Evolutionary conservation across 2,888 invertebrate genomes (phyloP).

Genomic region (Lycocerus yunnanus): DNA sequence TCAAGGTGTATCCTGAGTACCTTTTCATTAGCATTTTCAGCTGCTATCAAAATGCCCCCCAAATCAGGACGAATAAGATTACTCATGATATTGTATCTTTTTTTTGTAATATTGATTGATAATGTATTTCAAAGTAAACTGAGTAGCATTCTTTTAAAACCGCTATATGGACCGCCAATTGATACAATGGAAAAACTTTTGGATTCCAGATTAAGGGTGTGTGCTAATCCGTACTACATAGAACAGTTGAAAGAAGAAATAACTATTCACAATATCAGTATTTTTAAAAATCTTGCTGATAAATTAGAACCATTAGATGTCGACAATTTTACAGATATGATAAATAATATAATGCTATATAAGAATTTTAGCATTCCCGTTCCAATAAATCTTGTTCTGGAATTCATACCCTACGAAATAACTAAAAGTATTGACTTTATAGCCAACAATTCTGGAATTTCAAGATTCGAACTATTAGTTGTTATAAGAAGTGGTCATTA

Average conservation of each 20-base stretch:
- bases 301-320: neutral
- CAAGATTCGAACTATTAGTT: neutral
- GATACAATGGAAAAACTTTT: neutral
- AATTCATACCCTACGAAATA: neutral
- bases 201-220: neutral
- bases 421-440: neutral
- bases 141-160: neutral
- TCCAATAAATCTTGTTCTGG: neutral
- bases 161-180: neutral
- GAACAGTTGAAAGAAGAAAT: neutral
- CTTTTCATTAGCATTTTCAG: neutral
- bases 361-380: neutral
- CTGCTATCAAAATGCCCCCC: neutral
- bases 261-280: neutral
- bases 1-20: neutral
- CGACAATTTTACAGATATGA: neutral
- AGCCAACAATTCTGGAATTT: neutral
- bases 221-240: neutral
- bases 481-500: neutral
- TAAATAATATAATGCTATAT: neutral
- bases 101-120: neutral
- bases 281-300: neutral
- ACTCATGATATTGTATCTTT: neutral
- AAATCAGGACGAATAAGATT: neutral
- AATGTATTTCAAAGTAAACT: neutral